These are phyloP conservation scores for Drosophila mayaguana DNA, from an alignment of 2,888 invertebrate genomes.

Conservation along the genomic window DNA sequence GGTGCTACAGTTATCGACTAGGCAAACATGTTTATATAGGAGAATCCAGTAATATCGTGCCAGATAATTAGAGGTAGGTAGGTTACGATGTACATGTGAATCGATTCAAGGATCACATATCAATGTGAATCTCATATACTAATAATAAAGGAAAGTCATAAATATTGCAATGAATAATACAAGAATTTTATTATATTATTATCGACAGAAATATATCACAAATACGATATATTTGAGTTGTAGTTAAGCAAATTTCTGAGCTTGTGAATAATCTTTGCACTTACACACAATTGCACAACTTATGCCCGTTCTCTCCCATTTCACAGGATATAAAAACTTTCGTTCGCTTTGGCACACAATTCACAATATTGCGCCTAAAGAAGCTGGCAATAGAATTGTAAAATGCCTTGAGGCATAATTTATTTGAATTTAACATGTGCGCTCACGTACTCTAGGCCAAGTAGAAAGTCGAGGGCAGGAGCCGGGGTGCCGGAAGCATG, in stretches of 20 bases:
- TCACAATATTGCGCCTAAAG: constrained; percentile 60
- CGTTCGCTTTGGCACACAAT: constrained; percentile 37
- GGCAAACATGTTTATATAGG: too few species aligned
- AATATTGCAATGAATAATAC: too few species aligned
- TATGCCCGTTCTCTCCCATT: not conserved
- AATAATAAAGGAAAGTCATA: too few species aligned
- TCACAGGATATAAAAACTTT: constrained; percentile 23
- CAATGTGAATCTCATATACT: too few species aligned
- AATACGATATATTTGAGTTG: not conserved
- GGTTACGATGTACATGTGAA: too few species aligned
- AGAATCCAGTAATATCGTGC: too few species aligned
- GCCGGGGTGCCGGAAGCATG: constrained; percentile 16
- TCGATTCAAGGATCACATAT: too few species aligned
- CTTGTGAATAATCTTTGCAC: too few species aligned
- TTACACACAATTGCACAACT: not conserved
- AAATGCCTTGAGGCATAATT: constrained; percentile 72
- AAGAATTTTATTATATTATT: not conserved
- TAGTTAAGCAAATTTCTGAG: not conserved
- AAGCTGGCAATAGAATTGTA: constrained; percentile 72
- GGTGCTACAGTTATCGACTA: too few species aligned
- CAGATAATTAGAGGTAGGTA: too few species aligned
- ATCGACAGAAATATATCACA: too few species aligned
- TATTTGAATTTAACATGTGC: constrained; percentile 71
- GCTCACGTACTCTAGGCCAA: constrained; percentile 47
- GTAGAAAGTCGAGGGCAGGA: not conserved